Evolutionary conservation across 2,888 invertebrate genomes (phyloP).

Genomic region (Argyra leucocephala): DNA sequence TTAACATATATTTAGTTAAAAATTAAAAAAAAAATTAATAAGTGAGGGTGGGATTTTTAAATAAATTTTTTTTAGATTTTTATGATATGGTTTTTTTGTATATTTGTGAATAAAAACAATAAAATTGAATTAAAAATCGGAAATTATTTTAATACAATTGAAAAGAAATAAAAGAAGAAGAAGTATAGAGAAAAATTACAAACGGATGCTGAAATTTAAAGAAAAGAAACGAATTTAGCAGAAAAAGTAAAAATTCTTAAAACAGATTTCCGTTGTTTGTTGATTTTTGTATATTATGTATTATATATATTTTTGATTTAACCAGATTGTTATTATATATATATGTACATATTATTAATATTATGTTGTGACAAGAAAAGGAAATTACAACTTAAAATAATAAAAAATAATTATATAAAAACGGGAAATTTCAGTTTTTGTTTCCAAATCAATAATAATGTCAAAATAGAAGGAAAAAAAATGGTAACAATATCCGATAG

Average conservation of each 20-base stretch:
- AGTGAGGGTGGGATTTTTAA: too few species aligned
- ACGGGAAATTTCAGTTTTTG: constrained; percentile 1
- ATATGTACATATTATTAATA: too few species aligned
- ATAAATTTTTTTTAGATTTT: too few species aligned
- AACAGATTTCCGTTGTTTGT: not conserved
- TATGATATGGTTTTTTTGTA: too few species aligned
- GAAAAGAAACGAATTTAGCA: not conserved
- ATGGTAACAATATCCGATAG: too few species aligned
- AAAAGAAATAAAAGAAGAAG: not conserved
- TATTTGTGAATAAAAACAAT: too few species aligned
- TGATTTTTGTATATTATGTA: not conserved
- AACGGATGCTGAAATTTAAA: not conserved
- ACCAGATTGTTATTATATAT: not conserved
- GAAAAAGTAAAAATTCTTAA: not conserved
- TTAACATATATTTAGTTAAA: too few species aligned
- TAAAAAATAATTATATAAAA: not conserved
- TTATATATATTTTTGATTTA: not conserved
- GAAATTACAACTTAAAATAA: not conserved
- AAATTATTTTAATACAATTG: not conserved
- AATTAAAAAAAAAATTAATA: too few species aligned
- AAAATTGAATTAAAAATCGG: too few species aligned
- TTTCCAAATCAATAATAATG: too few species aligned
- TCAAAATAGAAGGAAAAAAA: not conserved
- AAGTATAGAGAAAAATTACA: not conserved
- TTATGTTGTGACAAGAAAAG: not conserved